Evolutionary conservation across 1,140 invertebrate species (phyloP).

Genomic region (Bombus sibiricus): DNA sequence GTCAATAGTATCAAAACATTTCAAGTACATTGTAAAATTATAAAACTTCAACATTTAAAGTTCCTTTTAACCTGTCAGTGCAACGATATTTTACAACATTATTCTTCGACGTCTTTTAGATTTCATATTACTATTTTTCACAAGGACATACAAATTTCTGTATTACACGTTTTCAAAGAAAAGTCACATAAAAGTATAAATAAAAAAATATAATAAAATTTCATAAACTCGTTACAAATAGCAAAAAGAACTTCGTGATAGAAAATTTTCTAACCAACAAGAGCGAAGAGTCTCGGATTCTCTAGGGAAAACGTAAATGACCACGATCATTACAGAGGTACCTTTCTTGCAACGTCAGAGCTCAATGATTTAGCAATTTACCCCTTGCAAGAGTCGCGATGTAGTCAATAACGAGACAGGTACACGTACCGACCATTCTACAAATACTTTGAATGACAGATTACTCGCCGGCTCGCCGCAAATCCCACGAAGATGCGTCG

Average conservation of each 20-base stretch:
- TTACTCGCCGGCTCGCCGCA: conserved; percentile 33
- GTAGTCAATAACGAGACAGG: background rate
- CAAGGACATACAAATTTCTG: too few species aligned
- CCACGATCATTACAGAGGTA: background rate
- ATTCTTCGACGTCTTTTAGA: too few species aligned
- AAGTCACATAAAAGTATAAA: background rate
- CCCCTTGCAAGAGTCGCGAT: background rate
- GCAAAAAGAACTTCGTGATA: background rate
- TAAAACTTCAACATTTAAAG: too few species aligned
- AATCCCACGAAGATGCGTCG: conserved; percentile 49
- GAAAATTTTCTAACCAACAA: background rate
- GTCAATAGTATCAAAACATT: too few species aligned
- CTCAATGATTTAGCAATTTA: background rate
- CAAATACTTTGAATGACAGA: conserved; percentile 37
- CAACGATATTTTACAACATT: too few species aligned
- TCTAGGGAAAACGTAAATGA: background rate
- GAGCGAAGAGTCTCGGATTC: background rate
- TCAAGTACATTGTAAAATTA: too few species aligned
- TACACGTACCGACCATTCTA: background rate
- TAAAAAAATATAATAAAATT: background rate
- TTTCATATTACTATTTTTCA: too few species aligned
- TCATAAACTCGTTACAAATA: background rate
- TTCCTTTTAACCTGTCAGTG: too few species aligned
- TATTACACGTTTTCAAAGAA: background rate
- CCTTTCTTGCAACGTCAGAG: conserved; percentile 1